phyloP scores from a whole-genome alignment of 2,797 vertebrate genomes.

The Spheniscus humboldti region DNA sequence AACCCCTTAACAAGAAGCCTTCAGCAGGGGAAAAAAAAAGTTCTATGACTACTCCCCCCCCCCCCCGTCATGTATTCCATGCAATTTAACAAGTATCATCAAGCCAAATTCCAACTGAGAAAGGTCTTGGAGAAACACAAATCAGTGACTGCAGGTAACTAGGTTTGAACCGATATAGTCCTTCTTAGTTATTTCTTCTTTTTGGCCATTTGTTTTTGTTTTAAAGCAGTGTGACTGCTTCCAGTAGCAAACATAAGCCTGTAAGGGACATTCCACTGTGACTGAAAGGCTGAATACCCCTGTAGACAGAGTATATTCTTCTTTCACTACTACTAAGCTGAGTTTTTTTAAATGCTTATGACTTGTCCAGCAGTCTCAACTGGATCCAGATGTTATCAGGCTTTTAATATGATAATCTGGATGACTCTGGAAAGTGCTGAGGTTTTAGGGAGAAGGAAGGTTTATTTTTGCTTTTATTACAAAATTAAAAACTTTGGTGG shows the following conservation, averaged over 20 bases:
- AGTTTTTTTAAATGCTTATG: neutral
- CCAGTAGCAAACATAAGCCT: neutral
- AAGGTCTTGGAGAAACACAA: neutral
- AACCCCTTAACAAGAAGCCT: neutral
- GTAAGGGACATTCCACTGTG: neutral
- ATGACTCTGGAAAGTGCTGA: neutral
- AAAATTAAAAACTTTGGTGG: neutral
- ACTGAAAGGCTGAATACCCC: neutral
- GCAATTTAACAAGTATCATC: neutral
- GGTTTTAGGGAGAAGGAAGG: neutral
- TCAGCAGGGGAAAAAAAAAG: neutral
- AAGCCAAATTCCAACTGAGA: neutral
- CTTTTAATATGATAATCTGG: neutral
- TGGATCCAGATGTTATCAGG: constrained; percentile 18
- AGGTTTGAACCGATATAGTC: neutral
- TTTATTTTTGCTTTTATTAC: neutral
- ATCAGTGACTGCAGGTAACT: neutral
- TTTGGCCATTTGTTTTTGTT: neutral
- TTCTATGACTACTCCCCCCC: too few species aligned
- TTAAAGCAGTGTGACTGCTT: neutral
- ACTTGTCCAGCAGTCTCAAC: constrained; percentile 1
- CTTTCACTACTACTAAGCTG: neutral
- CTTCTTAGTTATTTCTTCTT: neutral
- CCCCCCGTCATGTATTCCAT: neutral
- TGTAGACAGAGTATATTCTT: neutral